Percentiles rank a stretch among this genome's conserved stretches.
phyloP scores from a whole-genome alignment of 1,140 invertebrate genomes.

The Cyphomyrmex costatus region DNA sequence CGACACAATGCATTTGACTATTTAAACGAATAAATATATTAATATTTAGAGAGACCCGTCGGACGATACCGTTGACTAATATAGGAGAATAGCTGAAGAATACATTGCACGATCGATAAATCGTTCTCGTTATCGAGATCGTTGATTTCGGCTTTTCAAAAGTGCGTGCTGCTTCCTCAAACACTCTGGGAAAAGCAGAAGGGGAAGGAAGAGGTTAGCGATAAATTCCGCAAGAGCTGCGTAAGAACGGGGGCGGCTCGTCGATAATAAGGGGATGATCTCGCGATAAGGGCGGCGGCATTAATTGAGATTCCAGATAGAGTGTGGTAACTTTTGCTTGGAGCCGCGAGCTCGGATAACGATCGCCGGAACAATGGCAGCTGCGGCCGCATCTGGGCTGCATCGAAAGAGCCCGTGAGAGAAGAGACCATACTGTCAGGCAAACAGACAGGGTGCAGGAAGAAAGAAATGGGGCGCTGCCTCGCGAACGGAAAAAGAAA shows the following conservation, averaged over 20 bases:
- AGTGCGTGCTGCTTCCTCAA: slow-evolving; percentile 58
- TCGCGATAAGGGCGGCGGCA: slow-evolving; percentile 80
- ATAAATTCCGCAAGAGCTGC: slow-evolving; percentile 79
- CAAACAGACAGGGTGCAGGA: slow-evolving; percentile 32
- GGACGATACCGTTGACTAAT: slow-evolving; percentile 19
- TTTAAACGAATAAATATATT: neutral
- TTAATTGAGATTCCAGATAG: slow-evolving; percentile 86
- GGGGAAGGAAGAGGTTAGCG: slow-evolving; percentile 12
- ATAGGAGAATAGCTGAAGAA: slow-evolving; percentile 37
- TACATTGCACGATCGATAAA: slow-evolving; percentile 43
- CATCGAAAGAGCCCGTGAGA: slow-evolving; percentile 58
- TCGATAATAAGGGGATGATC: slow-evolving; percentile 84
- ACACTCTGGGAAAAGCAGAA: slow-evolving; percentile 14
- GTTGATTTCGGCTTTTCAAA: slow-evolving; percentile 55
- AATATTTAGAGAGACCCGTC: neutral
- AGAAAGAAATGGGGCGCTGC: slow-evolving; percentile 48
- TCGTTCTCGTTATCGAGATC: slow-evolving; percentile 47
- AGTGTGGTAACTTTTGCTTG: slow-evolving; percentile 80
- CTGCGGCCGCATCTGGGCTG: slow-evolving; percentile 75
- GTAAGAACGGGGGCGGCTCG: slow-evolving; percentile 65
- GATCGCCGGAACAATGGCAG: slow-evolving; percentile 81
- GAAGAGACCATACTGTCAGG: slow-evolving; percentile 36
- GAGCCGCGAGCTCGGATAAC: slow-evolving; percentile 78
- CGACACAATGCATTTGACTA: neutral
- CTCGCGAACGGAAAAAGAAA: slow-evolving; percentile 31